Evolutionary conservation across 2,888 invertebrate species (phyloP).

Genomic region (Eulithis testata): DNA sequence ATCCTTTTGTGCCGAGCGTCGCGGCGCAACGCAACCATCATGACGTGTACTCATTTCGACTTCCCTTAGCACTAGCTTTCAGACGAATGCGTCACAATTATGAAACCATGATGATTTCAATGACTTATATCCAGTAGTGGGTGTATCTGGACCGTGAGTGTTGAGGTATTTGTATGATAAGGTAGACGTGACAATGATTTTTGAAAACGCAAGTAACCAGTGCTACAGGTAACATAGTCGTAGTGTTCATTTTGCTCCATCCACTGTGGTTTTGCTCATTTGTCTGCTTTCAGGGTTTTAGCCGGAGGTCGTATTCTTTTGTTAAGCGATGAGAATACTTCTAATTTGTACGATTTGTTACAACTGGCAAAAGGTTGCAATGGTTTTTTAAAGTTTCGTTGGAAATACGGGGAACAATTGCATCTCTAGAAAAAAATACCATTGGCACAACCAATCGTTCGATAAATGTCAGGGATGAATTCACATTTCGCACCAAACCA

Average conservation of each 20-base stretch:
- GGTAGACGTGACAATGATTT: background rate
- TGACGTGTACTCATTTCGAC: constrained; percentile 10
- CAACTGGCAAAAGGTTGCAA: background rate
- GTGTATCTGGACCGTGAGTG: too few relatives aligned
- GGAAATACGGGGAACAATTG: too few relatives aligned
- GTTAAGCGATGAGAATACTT: constrained; percentile 1
- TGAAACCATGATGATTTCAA: too few relatives aligned
- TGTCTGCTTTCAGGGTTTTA: constrained; percentile 8
- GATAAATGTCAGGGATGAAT: too few relatives aligned
- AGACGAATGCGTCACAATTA: too few relatives aligned
- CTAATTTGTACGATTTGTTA: background rate
- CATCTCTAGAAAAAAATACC: too few relatives aligned
- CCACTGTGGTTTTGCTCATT: constrained; percentile 8
- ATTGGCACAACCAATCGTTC: too few relatives aligned
- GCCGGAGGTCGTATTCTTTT: constrained; percentile 4
- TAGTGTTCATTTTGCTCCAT: constrained; percentile 8
- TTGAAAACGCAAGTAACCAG: background rate
- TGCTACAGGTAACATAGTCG: background rate
- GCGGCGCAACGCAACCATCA: background rate
- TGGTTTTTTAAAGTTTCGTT: background rate
- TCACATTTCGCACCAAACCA: too few relatives aligned
- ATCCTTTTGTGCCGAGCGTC: constrained; percentile 2
- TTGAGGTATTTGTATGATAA: too few relatives aligned
- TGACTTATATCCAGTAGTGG: too few relatives aligned
- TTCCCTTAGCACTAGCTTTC: constrained; percentile 2